Evolutionary conservation across 2,113 vertebrate species (phyloP).

Genomic region (Tetrax tetrax): DNA sequence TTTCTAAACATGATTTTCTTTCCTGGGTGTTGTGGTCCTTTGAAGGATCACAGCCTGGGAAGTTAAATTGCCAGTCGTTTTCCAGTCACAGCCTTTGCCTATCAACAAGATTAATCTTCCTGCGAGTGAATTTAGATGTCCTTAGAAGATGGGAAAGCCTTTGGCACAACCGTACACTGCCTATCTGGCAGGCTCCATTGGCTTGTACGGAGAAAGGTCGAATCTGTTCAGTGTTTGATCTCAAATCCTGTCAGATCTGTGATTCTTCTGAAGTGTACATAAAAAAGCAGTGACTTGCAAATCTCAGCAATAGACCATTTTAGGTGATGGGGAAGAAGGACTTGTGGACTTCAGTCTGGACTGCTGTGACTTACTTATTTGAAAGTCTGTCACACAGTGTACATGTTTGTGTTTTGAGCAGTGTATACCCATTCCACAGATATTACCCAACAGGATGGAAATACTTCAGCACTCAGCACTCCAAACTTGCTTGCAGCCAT

Average conservation of each 20-base stretch:
- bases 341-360: background rate
- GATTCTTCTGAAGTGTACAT: background rate
- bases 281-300: background rate
- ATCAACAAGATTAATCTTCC: background rate
- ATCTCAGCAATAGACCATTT: background rate
- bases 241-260: background rate
- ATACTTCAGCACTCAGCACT: background rate
- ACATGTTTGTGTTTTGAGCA: background rate
- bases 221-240: background rate
- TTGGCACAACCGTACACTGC: background rate
- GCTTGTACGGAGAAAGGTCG: background rate
- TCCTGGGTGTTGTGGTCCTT: background rate
- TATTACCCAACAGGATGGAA: background rate
- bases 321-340: background rate
- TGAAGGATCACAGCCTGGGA: background rate
- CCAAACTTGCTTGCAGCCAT: background rate
- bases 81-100: background rate
- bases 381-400: background rate
- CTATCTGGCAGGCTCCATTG: background rate
- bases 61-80: background rate
- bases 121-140: background rate
- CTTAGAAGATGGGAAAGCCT: background rate
- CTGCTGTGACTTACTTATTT: background rate
- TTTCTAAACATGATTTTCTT: background rate
- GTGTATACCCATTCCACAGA: background rate